phyloP scores from a whole-genome alignment of 2,888 invertebrate species.

The Acrobasis repandana region DNA sequence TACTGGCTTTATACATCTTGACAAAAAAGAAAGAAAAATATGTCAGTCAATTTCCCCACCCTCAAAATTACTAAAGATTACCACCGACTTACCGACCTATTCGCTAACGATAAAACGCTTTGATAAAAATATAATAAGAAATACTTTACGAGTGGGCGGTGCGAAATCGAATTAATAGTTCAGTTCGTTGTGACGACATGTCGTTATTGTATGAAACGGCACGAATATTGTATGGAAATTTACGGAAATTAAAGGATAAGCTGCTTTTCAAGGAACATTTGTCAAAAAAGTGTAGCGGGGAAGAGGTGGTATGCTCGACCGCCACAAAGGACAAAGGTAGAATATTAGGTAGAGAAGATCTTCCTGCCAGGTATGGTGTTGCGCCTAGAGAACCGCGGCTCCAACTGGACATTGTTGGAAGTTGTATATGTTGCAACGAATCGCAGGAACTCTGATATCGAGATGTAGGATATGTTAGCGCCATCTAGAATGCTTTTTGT shows the following conservation, averaged over 20 bases:
- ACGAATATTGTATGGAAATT: constrained; percentile 18
- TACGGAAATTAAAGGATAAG: not conserved
- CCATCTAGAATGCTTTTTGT: no score
- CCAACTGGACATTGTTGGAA: no score
- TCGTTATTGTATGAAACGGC: not conserved
- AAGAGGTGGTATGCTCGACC: no score
- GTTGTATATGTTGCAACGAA: no score
- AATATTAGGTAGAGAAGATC: no score
- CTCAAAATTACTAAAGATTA: constrained; percentile 3
- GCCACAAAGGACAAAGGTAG: no score
- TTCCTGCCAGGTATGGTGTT: no score
- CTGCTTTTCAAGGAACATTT: not conserved
- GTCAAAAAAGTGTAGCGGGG: not conserved
- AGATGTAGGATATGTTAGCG: no score
- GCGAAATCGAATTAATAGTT: constrained; percentile 2
- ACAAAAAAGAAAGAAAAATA: not conserved
- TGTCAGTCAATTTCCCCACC: not conserved
- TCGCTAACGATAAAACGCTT: constrained; percentile 8
- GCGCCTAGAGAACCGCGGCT: no score
- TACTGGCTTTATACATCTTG: no score
- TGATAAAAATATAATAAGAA: constrained; percentile 16
- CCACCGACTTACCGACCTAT: not conserved
- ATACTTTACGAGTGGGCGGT: constrained; percentile 9
- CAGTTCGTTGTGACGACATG: constrained; percentile 3
- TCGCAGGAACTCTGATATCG: no score